phyloP scores from a whole-genome alignment of 1,140 invertebrate species.

The Globodera rostochiensis region DNA sequence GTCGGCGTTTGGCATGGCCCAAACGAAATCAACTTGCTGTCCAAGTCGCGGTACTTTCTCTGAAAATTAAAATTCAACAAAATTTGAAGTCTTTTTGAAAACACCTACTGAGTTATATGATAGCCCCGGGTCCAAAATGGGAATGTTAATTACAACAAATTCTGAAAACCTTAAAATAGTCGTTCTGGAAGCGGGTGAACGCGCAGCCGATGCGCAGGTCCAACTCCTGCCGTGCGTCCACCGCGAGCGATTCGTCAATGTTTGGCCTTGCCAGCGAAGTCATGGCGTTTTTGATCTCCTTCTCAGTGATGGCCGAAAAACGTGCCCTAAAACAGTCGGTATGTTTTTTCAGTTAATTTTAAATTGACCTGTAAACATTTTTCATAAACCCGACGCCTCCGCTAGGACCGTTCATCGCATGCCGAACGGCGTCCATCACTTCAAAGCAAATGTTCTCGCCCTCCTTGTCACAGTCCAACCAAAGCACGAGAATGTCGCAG shows the following conservation, averaged over 20 bases:
- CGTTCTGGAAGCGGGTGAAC: constrained; percentile 96
- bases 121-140: too few species aligned
- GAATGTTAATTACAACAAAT: too few species aligned
- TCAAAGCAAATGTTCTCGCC: constrained; percentile 92
- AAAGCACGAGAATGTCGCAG: constrained; percentile 87
- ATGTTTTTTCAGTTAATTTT: too few species aligned
- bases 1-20: constrained; percentile 99
- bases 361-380: too few species aligned
- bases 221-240: constrained; percentile 94
- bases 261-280: constrained; percentile 83
- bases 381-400: constrained; percentile 64
- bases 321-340: constrained; percentile 85
- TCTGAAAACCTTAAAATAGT: constrained; percentile 80
- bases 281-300: constrained; percentile 93
- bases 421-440: constrained; percentile 66
- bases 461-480: constrained; percentile 99
- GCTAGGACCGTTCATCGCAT: constrained; percentile 64
- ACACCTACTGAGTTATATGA: too few species aligned
- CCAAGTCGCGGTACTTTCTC: constrained; percentile 79
- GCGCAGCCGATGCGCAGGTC: constrained; percentile 97
- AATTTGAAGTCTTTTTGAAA: too few species aligned
- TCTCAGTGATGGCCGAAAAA: constrained; percentile 97
- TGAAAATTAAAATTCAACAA: too few species aligned
- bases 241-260: constrained; percentile 93
- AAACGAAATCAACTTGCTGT: constrained; percentile 94